phyloP scores from a whole-genome alignment of 2,113 vertebrate genomes.

The Pangasianodon gigas region DNA sequence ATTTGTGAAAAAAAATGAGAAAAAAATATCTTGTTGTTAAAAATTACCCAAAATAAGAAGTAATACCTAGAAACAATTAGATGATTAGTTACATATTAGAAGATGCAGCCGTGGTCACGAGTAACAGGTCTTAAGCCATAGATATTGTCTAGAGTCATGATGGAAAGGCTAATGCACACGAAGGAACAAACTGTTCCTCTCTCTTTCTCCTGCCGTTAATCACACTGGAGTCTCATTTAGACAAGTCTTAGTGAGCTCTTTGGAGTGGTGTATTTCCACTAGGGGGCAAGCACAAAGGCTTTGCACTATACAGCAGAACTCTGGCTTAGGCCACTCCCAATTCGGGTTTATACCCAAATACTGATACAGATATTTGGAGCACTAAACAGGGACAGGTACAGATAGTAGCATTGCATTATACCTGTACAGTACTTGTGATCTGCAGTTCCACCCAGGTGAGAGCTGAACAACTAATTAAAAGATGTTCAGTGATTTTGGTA shows the following conservation, averaged over 20 bases:
- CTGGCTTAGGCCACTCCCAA: not conserved
- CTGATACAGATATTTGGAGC: not conserved
- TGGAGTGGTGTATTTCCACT: not conserved
- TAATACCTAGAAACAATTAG: slow-evolving; percentile 44
- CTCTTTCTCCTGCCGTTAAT: not conserved
- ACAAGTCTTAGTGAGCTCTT: not conserved
- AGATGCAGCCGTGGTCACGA: slow-evolving; percentile 23
- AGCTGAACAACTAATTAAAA: not conserved
- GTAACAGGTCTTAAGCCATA: slow-evolving; percentile 16
- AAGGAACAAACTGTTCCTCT: slow-evolving; percentile 22
- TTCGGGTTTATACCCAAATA: not conserved
- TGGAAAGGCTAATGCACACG: slow-evolving; percentile 15
- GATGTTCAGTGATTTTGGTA: too few relatives aligned
- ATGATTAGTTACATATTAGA: slow-evolving; percentile 48
- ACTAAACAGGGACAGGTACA: not conserved
- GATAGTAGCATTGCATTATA: not conserved
- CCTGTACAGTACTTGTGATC: not conserved
- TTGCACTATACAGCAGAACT: slow-evolving; percentile 6
- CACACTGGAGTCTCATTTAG: not conserved
- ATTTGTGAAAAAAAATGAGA: not conserved
- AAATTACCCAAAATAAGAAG: not conserved
- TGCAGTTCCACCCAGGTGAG: not conserved
- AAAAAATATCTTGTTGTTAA: not conserved
- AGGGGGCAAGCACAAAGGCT: slow-evolving; percentile 28
- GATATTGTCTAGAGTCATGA: slow-evolving; percentile 12